These are phyloP conservation scores for Hystrix cristata DNA, from an alignment of 2,113 vertebrate species.

Conservation along the genomic window DNA sequence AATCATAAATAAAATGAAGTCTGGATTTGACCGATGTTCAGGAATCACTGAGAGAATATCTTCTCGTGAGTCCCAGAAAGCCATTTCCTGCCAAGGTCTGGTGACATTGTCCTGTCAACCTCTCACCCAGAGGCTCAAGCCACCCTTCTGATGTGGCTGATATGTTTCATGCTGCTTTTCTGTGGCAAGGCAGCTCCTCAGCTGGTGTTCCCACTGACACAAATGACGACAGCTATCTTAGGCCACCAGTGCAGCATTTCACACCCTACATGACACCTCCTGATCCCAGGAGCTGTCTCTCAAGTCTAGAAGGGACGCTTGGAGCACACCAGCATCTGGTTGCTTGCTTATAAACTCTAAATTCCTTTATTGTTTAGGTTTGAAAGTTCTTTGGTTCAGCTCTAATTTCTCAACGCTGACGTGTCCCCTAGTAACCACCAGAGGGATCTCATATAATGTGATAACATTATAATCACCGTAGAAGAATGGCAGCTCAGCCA, in stretches of 20 bases:
- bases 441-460: conserved; percentile 77
- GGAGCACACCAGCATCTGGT: neutral
- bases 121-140: neutral
- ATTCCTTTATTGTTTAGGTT: neutral
- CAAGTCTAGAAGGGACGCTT: neutral
- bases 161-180: neutral
- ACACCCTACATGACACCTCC: neutral
- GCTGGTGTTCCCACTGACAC: neutral
- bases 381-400: conserved; percentile 3
- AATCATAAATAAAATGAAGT: neutral
- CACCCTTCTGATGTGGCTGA: neutral
- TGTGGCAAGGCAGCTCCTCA: neutral
- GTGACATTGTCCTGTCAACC: neutral
- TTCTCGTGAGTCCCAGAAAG: conserved; percentile 47
- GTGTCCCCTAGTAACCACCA: conserved; percentile 73
- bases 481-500: conserved; percentile 70
- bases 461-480: conserved; percentile 76
- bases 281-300: neutral
- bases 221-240: neutral
- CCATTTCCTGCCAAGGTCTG: neutral
- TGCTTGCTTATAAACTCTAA: neutral
- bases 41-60: conserved; percentile 37
- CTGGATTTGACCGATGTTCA: neutral
- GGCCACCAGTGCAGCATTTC: neutral
- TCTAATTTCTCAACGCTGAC: conserved; percentile 66